Evolutionary conservation across 2,888 invertebrate genomes (phyloP), one percentile per base, ranked within the genome.

Genomic region (Acrocera orbiculus): DNA sequence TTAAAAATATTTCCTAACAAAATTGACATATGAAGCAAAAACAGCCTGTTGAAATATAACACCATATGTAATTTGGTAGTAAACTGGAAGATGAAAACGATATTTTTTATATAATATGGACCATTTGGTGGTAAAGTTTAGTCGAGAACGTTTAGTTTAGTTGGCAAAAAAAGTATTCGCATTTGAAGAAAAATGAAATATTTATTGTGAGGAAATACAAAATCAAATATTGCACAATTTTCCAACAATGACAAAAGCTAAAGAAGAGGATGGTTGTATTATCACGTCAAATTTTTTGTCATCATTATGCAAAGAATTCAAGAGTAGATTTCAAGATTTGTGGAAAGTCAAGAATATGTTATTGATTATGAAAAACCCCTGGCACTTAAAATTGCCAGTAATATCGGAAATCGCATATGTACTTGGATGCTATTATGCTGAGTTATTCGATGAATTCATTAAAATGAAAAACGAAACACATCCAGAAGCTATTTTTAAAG

Each of bases 131-230:
- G n/a, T n/a, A n/a, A n/a, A n/a, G n/a, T n/a, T n/a, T n/a, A n/a
- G n/a, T n/a, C n/a, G n/a, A n/a, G n/a, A n/a, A n/a, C n/a, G n/a
- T n/a, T n/a, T n/a, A n/a, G n/a, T n/a, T n/a, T n/a, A n/a, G n/a
- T n/a, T 30, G 30, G 30, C 35, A 24, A 35, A 24, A 29, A 20
- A 31, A 35, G 27, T 31, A 26, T 35, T 31, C 30, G 35, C 31
- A 17, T 30, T 35, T 35, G 31, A 31, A 19, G 31, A 31, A 24
- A 35, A 31, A 19, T 14, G 30, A 31, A 32, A 24, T 8, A 32
- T 32, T 23, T 32, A 32, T 13, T 23, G 23, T 23, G 32, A 32
- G 23, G 32, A 32, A 32, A 32, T 32, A 32, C 10, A 32, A 23
- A 32, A 32, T 14, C 22, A 32, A 24, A 16, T 23, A 11, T 9